phyloP scores from a whole-genome alignment of 37 sponge, comb jelly and placozoan genomes.

The Tethya wilhelma region DNA sequence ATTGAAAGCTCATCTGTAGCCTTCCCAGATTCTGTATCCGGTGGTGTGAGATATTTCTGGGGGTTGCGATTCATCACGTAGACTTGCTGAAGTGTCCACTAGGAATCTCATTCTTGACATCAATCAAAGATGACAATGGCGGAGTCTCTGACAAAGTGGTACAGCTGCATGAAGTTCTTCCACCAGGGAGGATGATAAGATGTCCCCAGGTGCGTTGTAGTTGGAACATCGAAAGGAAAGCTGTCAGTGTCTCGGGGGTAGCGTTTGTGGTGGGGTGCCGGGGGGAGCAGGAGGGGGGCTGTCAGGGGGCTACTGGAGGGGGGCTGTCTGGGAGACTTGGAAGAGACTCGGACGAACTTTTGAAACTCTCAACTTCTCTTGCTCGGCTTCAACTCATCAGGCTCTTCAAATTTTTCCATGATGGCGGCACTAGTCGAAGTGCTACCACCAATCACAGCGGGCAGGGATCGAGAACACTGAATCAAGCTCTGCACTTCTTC shows the following conservation, averaged over 20 bases:
- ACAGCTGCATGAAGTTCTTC: too few species aligned
- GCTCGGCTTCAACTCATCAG: not conserved
- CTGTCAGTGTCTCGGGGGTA: slow-evolving; percentile 5
- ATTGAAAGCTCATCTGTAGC: too few species aligned
- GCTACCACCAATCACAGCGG: not conserved
- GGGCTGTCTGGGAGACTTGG: slow-evolving; percentile 29
- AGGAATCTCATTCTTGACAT: too few species aligned
- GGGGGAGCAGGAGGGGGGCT: not conserved
- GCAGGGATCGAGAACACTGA: not conserved
- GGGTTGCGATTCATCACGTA: too few species aligned
- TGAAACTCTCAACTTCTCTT: not conserved
- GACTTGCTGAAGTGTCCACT: too few species aligned
- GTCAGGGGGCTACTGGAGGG: too few species aligned
- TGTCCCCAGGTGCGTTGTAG: too few species aligned
- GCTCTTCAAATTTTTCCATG: not conserved
- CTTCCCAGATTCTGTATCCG: too few species aligned
- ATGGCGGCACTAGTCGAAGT: not conserved
- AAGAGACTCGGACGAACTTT: not conserved
- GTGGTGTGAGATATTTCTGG: too few species aligned
- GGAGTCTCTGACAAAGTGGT: too few species aligned
- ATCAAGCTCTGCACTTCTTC: not conserved
- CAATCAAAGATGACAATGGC: too few species aligned
- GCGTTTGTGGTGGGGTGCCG: not conserved
- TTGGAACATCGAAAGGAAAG: slow-evolving; percentile 9
- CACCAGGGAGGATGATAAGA: too few species aligned